Percentiles rank a stretch among this genome's conserved stretches.
Conservation (phyloP, 2,797 vertebrate genomes). For the Hirundo rustica region DNA sequence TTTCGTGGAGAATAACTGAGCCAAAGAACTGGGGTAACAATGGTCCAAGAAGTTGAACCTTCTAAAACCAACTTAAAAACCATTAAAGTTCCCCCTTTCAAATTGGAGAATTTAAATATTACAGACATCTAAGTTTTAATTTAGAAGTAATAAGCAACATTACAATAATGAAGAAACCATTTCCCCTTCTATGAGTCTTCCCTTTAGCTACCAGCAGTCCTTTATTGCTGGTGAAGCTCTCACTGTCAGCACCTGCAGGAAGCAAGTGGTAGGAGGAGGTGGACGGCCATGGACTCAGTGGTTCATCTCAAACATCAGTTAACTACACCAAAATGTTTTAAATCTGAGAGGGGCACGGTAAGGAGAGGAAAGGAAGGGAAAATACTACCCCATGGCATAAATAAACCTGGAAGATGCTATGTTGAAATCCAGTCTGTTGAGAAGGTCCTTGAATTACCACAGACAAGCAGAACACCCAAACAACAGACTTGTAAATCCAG, state of each 20-base stretch:
- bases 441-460: not conserved
- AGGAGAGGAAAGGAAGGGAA: not conserved
- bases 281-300: not conserved
- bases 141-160: not conserved
- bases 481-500: not conserved
- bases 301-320: not conserved
- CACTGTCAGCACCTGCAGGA: not conserved
- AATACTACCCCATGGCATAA: not conserved
- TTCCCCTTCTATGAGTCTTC: not conserved
- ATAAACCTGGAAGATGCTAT: not conserved
- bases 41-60: not conserved
- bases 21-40: not conserved
- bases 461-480: not conserved
- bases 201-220: not conserved
- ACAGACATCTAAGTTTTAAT: not conserved
- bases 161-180: not conserved
- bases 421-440: not conserved
- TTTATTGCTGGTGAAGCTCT: not conserved
- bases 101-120: not conserved
- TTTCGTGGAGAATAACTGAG: not conserved
- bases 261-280: not conserved
- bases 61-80: not conserved
- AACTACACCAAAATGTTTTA: not conserved
- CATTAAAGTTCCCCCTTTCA: not conserved
- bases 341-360: not conserved